Evolutionary conservation across 2,797 vertebrate genomes (phyloP).

Genomic region (Leptoclinus maculatus): DNA sequence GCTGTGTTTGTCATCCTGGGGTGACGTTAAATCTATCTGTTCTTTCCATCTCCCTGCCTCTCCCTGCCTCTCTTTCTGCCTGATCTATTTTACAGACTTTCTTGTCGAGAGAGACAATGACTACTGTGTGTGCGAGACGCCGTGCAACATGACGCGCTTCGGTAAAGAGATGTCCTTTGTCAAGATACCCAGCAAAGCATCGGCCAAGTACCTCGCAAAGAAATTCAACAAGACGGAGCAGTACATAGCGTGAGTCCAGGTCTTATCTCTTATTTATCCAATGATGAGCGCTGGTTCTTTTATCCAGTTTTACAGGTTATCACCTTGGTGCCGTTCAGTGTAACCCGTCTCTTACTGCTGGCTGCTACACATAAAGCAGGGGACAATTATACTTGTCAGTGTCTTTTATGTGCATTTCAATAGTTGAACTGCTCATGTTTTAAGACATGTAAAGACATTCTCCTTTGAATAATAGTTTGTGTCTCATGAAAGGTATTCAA

Average conservation of each 20-base stretch:
- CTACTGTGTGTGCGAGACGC: slow-evolving; percentile 94
- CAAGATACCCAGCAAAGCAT: slow-evolving; percentile 97
- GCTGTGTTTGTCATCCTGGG: slow-evolving; percentile 47
- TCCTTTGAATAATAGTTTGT: too few species aligned
- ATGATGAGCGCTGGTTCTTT: neutral
- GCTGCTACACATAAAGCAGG: slow-evolving; percentile 5
- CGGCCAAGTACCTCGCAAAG: slow-evolving; percentile 96
- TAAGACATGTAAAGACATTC: neutral
- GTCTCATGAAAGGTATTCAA: too few species aligned
- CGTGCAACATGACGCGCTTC: slow-evolving; percentile 94
- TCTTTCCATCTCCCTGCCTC: slow-evolving; percentile 15
- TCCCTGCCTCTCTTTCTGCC: slow-evolving; percentile 7
- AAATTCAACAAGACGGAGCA: slow-evolving; percentile 98
- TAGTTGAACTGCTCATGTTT: neutral
- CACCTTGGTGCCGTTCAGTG: slow-evolving; percentile 8
- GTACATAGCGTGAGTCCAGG: slow-evolving; percentile 90
- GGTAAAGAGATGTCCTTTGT: slow-evolving; percentile 98
- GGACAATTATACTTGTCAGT: neutral
- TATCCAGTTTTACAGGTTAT: neutral
- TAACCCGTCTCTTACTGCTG: neutral
- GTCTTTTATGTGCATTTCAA: neutral
- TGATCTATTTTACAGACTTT: slow-evolving; percentile 85
- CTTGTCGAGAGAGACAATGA: slow-evolving; percentile 95
- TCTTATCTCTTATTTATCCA: slow-evolving; percentile 6
- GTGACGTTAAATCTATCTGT: slow-evolving; percentile 33